Conservation (phyloP, 2,888 invertebrate species). For the Herminia tarsipennalis region DNA sequence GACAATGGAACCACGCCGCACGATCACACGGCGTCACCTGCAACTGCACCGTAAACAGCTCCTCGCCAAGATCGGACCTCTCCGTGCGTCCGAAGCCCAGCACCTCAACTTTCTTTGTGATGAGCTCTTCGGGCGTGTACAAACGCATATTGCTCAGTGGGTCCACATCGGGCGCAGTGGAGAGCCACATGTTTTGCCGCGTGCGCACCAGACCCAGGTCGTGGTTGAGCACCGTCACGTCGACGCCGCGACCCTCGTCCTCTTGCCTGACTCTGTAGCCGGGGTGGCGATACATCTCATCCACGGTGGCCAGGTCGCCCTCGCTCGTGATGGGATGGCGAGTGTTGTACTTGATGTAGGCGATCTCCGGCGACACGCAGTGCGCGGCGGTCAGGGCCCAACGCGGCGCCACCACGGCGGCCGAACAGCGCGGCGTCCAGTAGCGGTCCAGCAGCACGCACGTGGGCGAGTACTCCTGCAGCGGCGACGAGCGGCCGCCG, state of each 20-base stretch:
- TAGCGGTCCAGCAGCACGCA: conserved; percentile 68
- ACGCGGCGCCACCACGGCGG: conserved; percentile 57
- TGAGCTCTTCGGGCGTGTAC: conserved; percentile 49
- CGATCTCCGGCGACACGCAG: conserved; percentile 61
- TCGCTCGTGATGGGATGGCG: conserved; percentile 45
- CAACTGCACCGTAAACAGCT: conserved; percentile 61
- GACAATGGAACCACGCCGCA: conserved; percentile 58
- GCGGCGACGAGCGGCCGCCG: conserved; percentile 56
- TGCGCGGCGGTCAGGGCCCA: conserved; percentile 78
- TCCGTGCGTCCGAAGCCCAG: conserved; percentile 73
- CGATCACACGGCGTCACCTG: conserved; percentile 60
- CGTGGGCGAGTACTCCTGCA: conserved; percentile 51
- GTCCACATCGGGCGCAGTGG: conserved; percentile 19
- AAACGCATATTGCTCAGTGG: conserved; percentile 43
- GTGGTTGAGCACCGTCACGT: conserved; percentile 71
- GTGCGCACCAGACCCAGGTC: conserved; percentile 75
- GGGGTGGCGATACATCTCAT: conserved; percentile 68
- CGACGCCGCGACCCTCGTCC: conserved; percentile 62
- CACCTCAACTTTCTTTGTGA: conserved; percentile 61
- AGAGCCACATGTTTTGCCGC: conserved; percentile 53
- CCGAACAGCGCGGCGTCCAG: conserved; percentile 66
- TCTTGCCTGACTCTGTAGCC: conserved; percentile 59
- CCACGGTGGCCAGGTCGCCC: conserved; percentile 55
- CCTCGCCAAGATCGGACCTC: conserved; percentile 53
- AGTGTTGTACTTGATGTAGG: conserved; percentile 68